Evolutionary conservation across 2,797 vertebrate species (phyloP), one percentile per base, ranked within the genome.

Genomic region (Brachymystax lenok): DNA sequence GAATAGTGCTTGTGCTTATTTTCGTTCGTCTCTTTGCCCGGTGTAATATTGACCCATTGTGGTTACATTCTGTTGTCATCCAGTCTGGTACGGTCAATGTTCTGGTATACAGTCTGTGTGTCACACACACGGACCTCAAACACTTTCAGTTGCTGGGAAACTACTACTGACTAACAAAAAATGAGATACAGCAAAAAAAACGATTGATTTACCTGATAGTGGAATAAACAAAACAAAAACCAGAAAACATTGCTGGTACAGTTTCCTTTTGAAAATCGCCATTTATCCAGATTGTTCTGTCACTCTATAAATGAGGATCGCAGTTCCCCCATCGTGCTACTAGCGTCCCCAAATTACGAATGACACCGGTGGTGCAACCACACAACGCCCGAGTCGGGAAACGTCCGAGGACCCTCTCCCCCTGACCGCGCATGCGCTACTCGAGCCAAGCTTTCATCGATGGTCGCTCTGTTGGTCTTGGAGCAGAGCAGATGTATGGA

Each of bases 181-280:
- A 64, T 3, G 2, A 46, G 64, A 73, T 19, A 4, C 61, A 7
- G 28, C 5, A 74, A 5, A 17, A 10, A 5, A 17, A 3, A 67
- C 27, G 3, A 46, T 10, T 12, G 8, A 46, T 10, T 46, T 46
- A 95, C 95, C 79, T 85, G 94, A 89, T 67, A 92, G 84, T 77
- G 86, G 88, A 21, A 94, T 69, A 80, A 90, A 83, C 67, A 90
- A 88, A 86, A 88, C 73, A 74, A 90, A 89, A 80, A 90, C 59
- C 78, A 92, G 84, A 89, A 85, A 80, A 1, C 85, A 79, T 1
- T 19, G 82, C 77, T 63, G 90, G 81, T 54, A 56, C 74, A 59
- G 13, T 81, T 92, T 95, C 93, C 92, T 88, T 87, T 89, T 90
- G 82, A 89, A 88, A 75, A 87, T 86, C 40, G 83, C 91, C 94